Conservation (phyloP, 2,888 invertebrate species). For the Yponomeuta malinellus region DNA sequence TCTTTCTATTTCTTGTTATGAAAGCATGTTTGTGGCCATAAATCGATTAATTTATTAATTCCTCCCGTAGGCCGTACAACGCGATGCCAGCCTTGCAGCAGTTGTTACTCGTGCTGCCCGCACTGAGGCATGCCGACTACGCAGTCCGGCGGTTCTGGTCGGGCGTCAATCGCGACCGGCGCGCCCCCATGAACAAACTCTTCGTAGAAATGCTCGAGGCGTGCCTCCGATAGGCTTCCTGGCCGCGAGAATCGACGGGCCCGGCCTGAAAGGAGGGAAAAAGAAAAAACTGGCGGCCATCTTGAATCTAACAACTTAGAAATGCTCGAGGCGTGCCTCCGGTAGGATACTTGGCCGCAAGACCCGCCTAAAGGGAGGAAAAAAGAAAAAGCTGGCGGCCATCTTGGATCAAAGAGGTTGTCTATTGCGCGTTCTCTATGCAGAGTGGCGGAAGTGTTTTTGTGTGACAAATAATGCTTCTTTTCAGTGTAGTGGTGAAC, state of each 20-base stretch:
- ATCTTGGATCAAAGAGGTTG: background rate
- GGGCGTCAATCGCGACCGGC: conserved; percentile 88
- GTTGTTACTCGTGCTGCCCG: conserved; percentile 90
- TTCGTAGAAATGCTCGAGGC: conserved; percentile 82
- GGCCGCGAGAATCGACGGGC: background rate
- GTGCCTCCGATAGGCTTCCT: conserved; percentile 20
- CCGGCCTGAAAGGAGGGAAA: background rate
- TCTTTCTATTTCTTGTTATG: no score
- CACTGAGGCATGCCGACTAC: conserved; percentile 91
- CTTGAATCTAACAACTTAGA: background rate
- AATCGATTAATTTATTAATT: background rate
- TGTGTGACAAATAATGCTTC: background rate
- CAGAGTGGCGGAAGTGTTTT: background rate
- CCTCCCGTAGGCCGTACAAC: conserved; percentile 78
- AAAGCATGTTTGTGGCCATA: no score
- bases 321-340: background rate
- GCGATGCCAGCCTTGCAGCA: conserved; percentile 87
- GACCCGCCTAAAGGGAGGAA: background rate
- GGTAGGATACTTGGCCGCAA: conserved; percentile 20
- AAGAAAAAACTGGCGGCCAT: background rate
- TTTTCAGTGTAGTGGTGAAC: background rate
- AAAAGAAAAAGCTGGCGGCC: background rate
- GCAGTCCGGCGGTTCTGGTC: conserved; percentile 95
- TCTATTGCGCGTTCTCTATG: background rate
- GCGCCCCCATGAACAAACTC: conserved; percentile 96